Evolutionary conservation across 2,113 vertebrate species (phyloP), one percentile per base, ranked within the genome.

Genomic region (Rhinichthys klamathensis): DNA sequence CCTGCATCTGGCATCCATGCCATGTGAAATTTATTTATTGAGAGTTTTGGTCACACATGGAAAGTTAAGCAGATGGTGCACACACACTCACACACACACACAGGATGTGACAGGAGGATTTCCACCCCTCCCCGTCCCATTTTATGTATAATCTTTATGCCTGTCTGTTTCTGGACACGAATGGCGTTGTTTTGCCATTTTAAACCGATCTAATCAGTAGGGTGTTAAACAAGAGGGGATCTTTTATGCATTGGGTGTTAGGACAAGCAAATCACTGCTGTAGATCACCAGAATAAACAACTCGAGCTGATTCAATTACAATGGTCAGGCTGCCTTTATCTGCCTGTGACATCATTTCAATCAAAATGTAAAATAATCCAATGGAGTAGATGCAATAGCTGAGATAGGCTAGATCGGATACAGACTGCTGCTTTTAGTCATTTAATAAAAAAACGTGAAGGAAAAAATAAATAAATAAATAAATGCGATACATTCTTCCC

Each of bases 341-440:
- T 97, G 95, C 91, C 87, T 76, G 89, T 96, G 97, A 97, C 97
- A 99, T 99, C 98, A 97, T 97, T 98, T 99, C 97, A 97, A 99
- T 99, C 97, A 99, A 99, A 99, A 99, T 99, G 98, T 98, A 98
- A 98, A 99, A 99, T 97, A 99, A 99, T 97, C 97, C 97, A 97
- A 97, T 96, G 95, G 95, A 95, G 94, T 94, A 94, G 95, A 97
- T 96, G 95, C 96, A 95, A 95, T 94, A 94, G 95, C 86, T 88
- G 94, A 97, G 97, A 97, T 95, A 69, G 78, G 63, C 78, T 61
- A 65, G 78, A 87, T 85, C 96, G 96, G 97, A 97, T 94, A 96
- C 96, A 97, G 96, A 95, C 96, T 96, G 96, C 96, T 97, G 97
- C 96, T 94, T 95, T 95, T 93, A 93, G 96, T 96, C 97, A 94